A percentile compares a stretch with the other conserved stretches of the same genome.
Conservation (phyloP, 2,888 invertebrate species). For the Tethea ocularis region DNA sequence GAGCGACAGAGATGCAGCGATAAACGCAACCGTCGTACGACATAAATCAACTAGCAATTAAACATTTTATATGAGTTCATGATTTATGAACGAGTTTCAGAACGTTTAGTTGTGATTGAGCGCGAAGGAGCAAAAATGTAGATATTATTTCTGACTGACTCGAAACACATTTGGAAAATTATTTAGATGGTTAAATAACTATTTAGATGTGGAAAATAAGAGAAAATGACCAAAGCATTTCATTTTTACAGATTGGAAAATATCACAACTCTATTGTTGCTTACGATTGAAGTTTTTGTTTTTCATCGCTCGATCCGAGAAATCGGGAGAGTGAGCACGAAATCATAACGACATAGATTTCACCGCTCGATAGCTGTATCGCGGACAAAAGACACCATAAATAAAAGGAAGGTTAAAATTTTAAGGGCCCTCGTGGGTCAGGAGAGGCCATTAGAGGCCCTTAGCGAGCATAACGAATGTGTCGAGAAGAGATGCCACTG, state of each 20-base stretch:
- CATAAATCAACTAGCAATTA: constrained; percentile 60
- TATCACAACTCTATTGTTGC: background rate
- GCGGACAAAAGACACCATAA: constrained; percentile 65
- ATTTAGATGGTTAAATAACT: no score
- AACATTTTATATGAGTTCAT: constrained; percentile 44
- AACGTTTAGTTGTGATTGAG: constrained; percentile 12
- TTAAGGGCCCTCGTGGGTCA: constrained; percentile 69
- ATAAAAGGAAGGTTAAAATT: constrained; percentile 79
- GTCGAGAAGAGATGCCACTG: constrained; percentile 62
- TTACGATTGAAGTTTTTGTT: background rate
- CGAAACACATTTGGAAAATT: no score
- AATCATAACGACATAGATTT: constrained; percentile 69
- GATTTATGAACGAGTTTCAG: constrained; percentile 41
- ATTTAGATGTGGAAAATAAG: no score
- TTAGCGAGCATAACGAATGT: constrained; percentile 70
- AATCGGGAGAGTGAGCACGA: constrained; percentile 40
- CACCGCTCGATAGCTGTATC: constrained; percentile 59
- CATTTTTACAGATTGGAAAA: no score
- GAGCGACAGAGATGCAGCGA: constrained; percentile 44
- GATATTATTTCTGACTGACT: background rate
- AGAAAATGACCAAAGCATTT: no score
- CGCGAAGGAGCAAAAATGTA: background rate
- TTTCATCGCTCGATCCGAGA: constrained; percentile 13
- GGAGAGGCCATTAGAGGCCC: constrained; percentile 76
- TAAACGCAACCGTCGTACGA: constrained; percentile 48